Conservation (phyloP, 2,797 vertebrate genomes). For the Heliangelus exortis region DNA sequence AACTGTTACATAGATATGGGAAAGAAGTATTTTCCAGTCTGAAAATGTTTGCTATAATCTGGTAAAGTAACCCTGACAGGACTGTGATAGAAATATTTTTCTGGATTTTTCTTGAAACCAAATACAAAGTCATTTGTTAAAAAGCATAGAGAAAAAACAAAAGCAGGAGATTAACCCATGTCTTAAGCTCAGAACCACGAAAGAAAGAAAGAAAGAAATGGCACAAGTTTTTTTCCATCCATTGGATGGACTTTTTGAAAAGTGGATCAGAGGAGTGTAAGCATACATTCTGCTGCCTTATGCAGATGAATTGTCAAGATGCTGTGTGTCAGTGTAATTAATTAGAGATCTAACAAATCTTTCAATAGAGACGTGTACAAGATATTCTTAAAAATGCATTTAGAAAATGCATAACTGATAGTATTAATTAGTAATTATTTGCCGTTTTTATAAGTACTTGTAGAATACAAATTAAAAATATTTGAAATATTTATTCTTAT, state of each 20-base stretch:
- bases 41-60: not conserved
- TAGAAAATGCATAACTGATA: not conserved
- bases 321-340: not conserved
- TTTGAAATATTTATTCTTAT: not conserved
- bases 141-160: not conserved
- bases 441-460: not conserved
- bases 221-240: not conserved
- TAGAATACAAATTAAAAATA: not conserved
- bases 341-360: not conserved
- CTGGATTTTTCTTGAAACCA: not conserved
- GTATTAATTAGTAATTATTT: not conserved
- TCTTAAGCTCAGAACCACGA: not conserved
- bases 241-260: not conserved
- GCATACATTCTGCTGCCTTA: not conserved
- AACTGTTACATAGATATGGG: not conserved
- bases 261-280: not conserved
- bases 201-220: not conserved
- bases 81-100: not conserved
- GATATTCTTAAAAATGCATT: not conserved
- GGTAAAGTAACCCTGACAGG: not conserved
- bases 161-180: not conserved
- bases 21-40: not conserved
- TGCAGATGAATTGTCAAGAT: not conserved
- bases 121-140: not conserved
- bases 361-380: not conserved